Conservation (phyloP, 2,113 vertebrate genomes). For the Scopus umbretta region DNA sequence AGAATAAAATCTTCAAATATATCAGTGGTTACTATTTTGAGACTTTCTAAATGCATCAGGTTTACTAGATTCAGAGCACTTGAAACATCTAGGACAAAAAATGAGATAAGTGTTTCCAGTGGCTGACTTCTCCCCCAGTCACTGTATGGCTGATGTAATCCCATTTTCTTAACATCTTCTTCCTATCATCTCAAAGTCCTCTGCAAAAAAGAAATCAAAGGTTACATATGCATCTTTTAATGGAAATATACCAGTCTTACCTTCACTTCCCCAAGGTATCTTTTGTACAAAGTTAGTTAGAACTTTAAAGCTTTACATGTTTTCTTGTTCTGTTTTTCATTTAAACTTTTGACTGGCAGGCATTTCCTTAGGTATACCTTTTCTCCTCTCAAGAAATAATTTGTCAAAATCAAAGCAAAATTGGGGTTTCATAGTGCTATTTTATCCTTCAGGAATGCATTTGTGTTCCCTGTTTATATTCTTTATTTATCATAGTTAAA, state of each 20-base stretch:
- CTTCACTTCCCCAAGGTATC: neutral
- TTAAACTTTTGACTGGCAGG: neutral
- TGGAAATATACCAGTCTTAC: neutral
- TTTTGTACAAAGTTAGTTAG: neutral
- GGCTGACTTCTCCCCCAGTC: neutral
- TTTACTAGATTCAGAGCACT: neutral
- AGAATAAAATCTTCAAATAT: neutral
- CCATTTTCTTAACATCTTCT: neutral
- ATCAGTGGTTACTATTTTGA: neutral
- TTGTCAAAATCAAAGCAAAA: conserved; percentile 10
- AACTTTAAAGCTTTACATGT: neutral
- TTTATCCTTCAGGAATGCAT: conserved; percentile 23
- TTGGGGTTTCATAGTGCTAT: neutral
- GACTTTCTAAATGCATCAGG: neutral
- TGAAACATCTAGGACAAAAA: neutral
- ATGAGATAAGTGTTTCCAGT: neutral
- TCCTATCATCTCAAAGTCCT: neutral
- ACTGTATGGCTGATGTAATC: neutral
- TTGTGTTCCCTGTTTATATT: conserved; percentile 6
- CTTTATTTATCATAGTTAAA: conserved; percentile 26
- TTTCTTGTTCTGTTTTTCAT: conserved; percentile 33
- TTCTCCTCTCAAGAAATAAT: conserved; percentile 15
- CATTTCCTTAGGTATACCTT: conserved; percentile 6
- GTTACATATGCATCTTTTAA: neutral
- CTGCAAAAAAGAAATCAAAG: neutral